A percentile compares a stretch with the other conserved stretches of the same genome.
Conservation (phyloP, 2,113 vertebrate species). For the Spermophilus dauricus region DNA sequence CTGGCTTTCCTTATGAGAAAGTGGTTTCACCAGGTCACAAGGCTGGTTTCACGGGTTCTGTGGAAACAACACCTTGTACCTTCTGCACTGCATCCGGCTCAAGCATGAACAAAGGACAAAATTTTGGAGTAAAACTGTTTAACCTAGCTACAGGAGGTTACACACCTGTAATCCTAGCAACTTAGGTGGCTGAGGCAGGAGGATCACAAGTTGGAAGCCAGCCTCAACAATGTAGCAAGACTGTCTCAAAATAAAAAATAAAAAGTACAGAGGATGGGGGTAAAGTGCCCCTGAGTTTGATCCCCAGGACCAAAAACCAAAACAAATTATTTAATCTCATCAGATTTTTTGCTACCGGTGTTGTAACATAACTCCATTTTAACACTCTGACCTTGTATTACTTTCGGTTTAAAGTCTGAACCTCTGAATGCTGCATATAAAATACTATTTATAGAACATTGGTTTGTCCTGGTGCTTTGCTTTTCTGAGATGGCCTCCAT, state of each 20-base stretch:
- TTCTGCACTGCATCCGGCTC: not conserved
- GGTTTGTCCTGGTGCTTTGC: not conserved
- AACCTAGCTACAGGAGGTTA: too few relatives aligned
- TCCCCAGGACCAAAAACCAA: too few relatives aligned
- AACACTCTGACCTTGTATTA: not conserved
- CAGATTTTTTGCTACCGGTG: not conserved
- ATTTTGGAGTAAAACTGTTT: not conserved
- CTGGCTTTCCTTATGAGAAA: constrained; percentile 12
- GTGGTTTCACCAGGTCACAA: constrained; percentile 35
- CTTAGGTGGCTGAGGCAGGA: too few relatives aligned
- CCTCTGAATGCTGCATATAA: constrained; percentile 23
- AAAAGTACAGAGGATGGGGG: too few relatives aligned
- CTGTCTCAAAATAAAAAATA: too few relatives aligned
- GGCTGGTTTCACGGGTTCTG: constrained; percentile 44
- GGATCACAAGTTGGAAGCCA: too few relatives aligned
- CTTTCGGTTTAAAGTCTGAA: not conserved
- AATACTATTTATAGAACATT: not conserved
- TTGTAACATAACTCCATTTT: not conserved
- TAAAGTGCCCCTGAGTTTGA: too few relatives aligned
- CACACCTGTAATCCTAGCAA: too few relatives aligned
- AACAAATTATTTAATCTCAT: not conserved
- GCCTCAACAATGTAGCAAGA: too few relatives aligned
- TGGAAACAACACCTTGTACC: constrained; percentile 30
- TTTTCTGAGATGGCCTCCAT: not conserved
- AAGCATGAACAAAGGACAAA: not conserved